Conservation (phyloP, 1,140 invertebrate species). For the Aphelenchoides fujianensis region DNA sequence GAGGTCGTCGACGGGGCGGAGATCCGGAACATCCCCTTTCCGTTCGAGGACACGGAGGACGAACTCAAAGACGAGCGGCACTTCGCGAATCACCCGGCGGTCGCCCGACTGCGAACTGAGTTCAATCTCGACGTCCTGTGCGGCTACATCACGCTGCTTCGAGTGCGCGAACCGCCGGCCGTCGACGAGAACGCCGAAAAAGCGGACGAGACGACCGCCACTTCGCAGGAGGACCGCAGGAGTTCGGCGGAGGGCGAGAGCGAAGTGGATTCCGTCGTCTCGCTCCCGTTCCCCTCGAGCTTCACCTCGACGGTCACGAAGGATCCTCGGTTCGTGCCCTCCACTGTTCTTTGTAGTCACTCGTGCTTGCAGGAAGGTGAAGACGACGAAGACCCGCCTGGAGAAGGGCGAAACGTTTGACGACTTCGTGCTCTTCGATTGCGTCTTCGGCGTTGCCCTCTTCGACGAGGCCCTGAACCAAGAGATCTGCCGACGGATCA, state of each 20-base stretch:
- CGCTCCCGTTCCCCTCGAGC: not conserved
- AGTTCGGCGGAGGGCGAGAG: not conserved
- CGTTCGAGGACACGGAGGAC: constrained; percentile 42
- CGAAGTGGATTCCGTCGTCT: not conserved
- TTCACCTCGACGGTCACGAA: constrained; percentile 34
- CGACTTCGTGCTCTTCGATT: constrained; percentile 56
- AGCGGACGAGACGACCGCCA: not conserved
- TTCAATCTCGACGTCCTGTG: constrained; percentile 46
- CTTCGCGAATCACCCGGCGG: constrained; percentile 54
- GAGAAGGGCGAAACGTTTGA: constrained; percentile 42
- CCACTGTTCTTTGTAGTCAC: constrained; percentile 5
- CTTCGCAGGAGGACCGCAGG: not conserved
- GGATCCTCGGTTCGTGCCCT: constrained; percentile 34
- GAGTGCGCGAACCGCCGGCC: constrained; percentile 14
- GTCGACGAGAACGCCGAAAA: constrained; percentile 3
- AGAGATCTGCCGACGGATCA: constrained; percentile 49
- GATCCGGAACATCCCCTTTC: constrained; percentile 58
- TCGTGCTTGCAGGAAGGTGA: constrained; percentile 39
- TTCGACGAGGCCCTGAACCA: constrained; percentile 55
- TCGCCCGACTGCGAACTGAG: constrained; percentile 34
- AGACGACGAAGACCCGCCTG: constrained; percentile 27
- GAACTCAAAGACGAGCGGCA: constrained; percentile 22
- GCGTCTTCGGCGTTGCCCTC: constrained; percentile 58
- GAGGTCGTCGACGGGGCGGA: constrained; percentile 50
- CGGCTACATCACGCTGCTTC: constrained; percentile 56